Conservation (phyloP, 2,113 vertebrate species). For the Ciconia maguari region DNA sequence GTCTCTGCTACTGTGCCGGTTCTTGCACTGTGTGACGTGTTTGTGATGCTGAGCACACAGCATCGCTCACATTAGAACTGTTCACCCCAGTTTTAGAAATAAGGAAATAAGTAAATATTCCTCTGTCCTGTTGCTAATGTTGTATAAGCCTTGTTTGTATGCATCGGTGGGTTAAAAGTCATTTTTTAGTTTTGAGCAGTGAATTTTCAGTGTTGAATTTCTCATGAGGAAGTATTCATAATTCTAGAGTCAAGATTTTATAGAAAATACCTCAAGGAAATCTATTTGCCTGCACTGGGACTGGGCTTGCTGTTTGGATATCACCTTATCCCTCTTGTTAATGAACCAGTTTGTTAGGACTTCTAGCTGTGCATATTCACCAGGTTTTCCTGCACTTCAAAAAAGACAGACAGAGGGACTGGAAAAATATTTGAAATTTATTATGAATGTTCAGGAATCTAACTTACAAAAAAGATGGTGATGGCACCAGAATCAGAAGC, state of each 20-base stretch:
- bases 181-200: neutral
- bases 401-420: neutral
- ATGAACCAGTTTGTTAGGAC: neutral
- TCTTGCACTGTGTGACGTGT: rapidly evolving
- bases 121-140: neutral
- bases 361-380: neutral
- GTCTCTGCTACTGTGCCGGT: rapidly evolving
- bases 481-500: neutral
- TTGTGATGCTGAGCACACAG: neutral
- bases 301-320: neutral
- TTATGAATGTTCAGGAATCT: neutral
- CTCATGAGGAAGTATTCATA: neutral
- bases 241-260: neutral
- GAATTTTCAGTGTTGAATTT: neutral
- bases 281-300: neutral
- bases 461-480: neutral
- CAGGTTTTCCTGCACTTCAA: neutral
- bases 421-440: neutral
- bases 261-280: neutral
- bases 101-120: neutral
- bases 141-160: neutral
- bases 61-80: neutral
- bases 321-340: neutral
- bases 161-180: neutral
- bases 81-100: neutral